These are phyloP conservation scores for Acestrorhynchus altus DNA, from an alignment of 2,797 vertebrate genomes.

Conservation along the genomic window DNA sequence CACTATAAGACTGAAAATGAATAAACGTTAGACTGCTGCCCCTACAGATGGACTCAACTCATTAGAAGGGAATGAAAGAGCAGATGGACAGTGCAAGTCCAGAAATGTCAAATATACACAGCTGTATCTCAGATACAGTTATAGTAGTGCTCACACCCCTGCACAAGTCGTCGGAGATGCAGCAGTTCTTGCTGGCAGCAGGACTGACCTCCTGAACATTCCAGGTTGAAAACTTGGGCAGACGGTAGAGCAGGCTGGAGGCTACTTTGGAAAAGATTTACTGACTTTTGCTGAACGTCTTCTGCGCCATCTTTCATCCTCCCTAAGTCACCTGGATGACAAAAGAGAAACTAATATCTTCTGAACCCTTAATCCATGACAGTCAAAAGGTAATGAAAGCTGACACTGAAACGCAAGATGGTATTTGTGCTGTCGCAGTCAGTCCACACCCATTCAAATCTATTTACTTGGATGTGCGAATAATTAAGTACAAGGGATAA, in stretches of 20 bases:
- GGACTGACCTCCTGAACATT: slow-evolving; percentile 21
- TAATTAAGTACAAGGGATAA: slow-evolving; percentile 10
- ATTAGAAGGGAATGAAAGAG: neutral
- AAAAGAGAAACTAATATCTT: slow-evolving; percentile 5
- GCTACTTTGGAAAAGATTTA: slow-evolving; percentile 46
- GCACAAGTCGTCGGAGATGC: slow-evolving; percentile 9
- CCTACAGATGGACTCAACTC: neutral
- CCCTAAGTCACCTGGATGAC: slow-evolving; percentile 12
- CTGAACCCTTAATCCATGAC: slow-evolving; percentile 9
- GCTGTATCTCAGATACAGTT: neutral
- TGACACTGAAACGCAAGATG: neutral
- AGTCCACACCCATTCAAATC: neutral
- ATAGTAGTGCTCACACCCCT: neutral
- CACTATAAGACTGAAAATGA: neutral
- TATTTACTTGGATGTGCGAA: neutral
- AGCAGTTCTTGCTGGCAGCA: slow-evolving; percentile 40
- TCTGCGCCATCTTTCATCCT: slow-evolving; percentile 4
- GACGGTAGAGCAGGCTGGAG: slow-evolving; percentile 26
- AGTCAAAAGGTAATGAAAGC: slow-evolving; percentile 8
- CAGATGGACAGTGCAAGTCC: neutral
- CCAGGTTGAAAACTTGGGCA: slow-evolving; percentile 35
- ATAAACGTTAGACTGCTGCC: neutral
- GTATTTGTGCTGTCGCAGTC: neutral
- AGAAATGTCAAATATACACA: neutral
- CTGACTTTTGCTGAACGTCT: neutral